Evolutionary conservation across 2,888 invertebrate species (phyloP).

Genomic region (Cancer borealis): DNA sequence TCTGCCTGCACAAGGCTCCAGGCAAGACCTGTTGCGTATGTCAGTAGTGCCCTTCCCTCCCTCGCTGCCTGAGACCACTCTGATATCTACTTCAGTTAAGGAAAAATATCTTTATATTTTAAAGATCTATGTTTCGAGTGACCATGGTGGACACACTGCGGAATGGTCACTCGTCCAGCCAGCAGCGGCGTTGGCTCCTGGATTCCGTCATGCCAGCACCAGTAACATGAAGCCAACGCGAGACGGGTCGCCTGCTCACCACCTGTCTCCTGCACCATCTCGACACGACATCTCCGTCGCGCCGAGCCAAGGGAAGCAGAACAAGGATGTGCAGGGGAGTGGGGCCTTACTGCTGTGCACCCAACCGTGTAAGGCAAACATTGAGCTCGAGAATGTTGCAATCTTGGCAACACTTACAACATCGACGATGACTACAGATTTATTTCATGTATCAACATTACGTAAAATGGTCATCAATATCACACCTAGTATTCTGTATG

Average conservation of each 20-base stretch:
- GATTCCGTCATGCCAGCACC: conserved; percentile 37
- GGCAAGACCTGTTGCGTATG: not conserved
- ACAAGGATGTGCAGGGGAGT: conserved; percentile 45
- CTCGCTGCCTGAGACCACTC: not conserved
- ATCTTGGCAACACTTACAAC: conserved; percentile 48
- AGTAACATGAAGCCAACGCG: conserved; percentile 24
- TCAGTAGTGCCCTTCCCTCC: not conserved
- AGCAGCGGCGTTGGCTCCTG: not conserved
- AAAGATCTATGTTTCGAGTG: not conserved
- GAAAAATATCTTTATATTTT: not conserved
- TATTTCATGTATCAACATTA: conserved; percentile 35
- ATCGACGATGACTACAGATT: conserved; percentile 45
- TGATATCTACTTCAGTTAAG: not conserved
- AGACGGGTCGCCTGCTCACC: conserved; percentile 28
- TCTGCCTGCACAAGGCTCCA: not conserved
- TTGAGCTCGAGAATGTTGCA: conserved; percentile 50
- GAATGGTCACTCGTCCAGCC: not conserved
- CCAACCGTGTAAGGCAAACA: conserved; percentile 54
- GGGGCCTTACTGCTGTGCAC: conserved; percentile 52
- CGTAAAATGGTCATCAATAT: not conserved
- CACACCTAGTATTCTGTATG: not conserved
- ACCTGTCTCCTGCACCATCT: conserved; percentile 36
- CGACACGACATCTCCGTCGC: conserved; percentile 34
- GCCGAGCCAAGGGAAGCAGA: conserved; percentile 24
- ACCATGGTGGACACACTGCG: not conserved